phyloP scores from a whole-genome alignment of 2,113 vertebrate species.

The Phaethornis superciliosus region DNA sequence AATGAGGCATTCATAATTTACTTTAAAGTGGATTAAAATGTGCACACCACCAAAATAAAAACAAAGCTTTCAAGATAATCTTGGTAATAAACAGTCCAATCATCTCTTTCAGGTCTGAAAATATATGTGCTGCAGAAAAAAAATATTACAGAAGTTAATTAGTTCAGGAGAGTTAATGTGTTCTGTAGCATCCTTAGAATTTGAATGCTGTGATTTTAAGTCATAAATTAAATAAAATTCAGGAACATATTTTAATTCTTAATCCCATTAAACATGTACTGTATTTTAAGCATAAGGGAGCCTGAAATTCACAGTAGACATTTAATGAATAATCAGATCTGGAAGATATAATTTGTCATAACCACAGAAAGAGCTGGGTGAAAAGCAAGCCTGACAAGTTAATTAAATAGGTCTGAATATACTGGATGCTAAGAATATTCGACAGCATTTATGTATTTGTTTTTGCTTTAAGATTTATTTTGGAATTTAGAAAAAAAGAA shows the following conservation, averaged over 20 bases:
- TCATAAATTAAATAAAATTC: conserved; percentile 31
- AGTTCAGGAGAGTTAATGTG: background rate
- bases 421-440: background rate
- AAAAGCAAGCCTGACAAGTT: conserved; percentile 28
- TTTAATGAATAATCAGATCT: conserved; percentile 42
- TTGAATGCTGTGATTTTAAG: background rate
- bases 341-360: conserved; percentile 34
- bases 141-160: background rate
- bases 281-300: conserved; percentile 24
- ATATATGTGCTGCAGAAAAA: background rate
- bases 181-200: background rate
- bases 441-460: background rate
- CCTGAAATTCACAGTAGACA: conserved; percentile 27
- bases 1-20: background rate
- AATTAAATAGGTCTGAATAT: conserved; percentile 29
- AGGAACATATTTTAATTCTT: conserved; percentile 9
- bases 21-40: conserved; percentile 1
- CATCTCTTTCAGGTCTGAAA: background rate
- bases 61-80: background rate
- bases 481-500: background rate
- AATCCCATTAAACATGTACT: background rate
- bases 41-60: background rate
- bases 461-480: background rate
- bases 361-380: background rate
- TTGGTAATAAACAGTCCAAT: background rate